A percentile compares a stretch with the other conserved stretches of the same genome.
Conservation (phyloP, 2,888 invertebrate species). For the Eucera pruinosa region DNA sequence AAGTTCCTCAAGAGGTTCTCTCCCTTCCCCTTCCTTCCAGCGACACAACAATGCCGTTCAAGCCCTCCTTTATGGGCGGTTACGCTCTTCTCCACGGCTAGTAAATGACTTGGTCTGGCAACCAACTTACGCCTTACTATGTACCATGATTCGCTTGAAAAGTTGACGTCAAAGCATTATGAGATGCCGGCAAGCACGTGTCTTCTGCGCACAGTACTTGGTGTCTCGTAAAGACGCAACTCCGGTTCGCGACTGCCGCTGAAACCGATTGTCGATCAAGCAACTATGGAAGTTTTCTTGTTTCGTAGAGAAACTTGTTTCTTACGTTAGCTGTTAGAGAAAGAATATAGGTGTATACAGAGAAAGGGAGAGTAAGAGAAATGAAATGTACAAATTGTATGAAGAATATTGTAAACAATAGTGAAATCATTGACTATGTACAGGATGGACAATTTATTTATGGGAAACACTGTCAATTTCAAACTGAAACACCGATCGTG, state of each 20-base stretch:
- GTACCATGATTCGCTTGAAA: constrained; percentile 55
- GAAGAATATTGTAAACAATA: no score
- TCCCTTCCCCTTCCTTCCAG: constrained; percentile 50
- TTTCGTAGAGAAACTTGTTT: neutral
- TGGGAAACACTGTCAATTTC: no score
- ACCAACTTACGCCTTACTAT: constrained; percentile 45
- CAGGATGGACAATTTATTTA: no score
- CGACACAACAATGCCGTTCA: constrained; percentile 71
- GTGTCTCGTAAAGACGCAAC: neutral
- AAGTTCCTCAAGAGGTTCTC: constrained; percentile 67
- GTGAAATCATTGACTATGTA: no score
- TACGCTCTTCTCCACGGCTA: constrained; percentile 63
- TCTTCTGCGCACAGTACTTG: constrained; percentile 9
- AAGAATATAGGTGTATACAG: no score
- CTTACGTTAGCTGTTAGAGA: no score
- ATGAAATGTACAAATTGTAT: no score
- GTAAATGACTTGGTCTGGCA: constrained; percentile 69
- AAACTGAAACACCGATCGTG: no score
- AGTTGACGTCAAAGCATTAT: constrained; percentile 56
- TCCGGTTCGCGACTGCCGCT: no score
- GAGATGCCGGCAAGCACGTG: constrained; percentile 47
- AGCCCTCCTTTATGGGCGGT: constrained; percentile 68
- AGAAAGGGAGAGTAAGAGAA: no score
- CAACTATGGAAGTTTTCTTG: neutral
- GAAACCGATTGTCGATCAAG: neutral